Evolutionary conservation across 2,113 vertebrate species (phyloP), one percentile per base, ranked within the genome.

Genomic region (Notiomystis cincta): DNA sequence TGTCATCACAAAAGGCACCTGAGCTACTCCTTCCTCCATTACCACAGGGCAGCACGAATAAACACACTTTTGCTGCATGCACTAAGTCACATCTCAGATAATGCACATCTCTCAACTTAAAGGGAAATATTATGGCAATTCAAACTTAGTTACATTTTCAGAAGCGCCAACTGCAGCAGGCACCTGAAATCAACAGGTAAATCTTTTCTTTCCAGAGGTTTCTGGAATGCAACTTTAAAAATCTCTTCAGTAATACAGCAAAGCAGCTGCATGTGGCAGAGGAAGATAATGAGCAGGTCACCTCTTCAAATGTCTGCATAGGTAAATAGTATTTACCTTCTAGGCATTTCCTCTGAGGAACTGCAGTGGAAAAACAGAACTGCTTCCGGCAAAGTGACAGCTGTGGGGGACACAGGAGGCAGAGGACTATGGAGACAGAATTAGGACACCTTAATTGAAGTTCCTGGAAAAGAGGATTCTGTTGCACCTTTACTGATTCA

Each of bases 1-100:
- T 6, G 2, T 47, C 33, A 37, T 15, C 5, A 7, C 17, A 12
- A 56, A 33, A 60, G 35, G 9, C 18, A 51, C 13, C 21, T 25
- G 21, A 87, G 30, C 44, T 51, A 5, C 17, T 83, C 0, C 0
- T 9, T 69, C 9, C 40, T 60, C 35, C 13, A 44, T 16, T 10
- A 40, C 10, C n/a, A n/a, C 1, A 0, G 2, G 4, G 24, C 12
- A 47, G 3, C 18, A 40, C 44, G 17, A 78, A 69, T 13, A 66
- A 70, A 40, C 4, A 8, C 10, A 13, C 18, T 38, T 69, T 24
- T 60, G 23, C 14, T 66, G 16, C 20, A 13, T 33, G 11, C 25
- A 61, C 6, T 16, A 56, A 19, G 16, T 33, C 37, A 31, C 18
- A 61, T 15, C n/a, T 56, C 4, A 1, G 30, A n/a, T 31, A 80